A percentile compares a stretch with the other conserved stretches of the same genome.
These are phyloP conservation scores for Nomia melanderi DNA, from an alignment of 1,140 invertebrate genomes.

Conservation along the genomic window DNA sequence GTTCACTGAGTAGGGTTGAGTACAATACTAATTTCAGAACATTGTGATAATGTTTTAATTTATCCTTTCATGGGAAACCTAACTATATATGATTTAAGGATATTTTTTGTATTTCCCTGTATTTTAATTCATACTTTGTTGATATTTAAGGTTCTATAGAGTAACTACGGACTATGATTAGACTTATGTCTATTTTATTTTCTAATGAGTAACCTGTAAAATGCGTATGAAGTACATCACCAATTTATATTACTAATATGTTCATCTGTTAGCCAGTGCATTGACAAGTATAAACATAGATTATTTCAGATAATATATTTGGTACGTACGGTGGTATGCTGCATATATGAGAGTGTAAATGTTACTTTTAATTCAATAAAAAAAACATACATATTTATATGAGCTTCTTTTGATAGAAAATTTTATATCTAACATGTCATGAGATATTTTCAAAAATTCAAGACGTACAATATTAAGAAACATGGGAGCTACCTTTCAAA, in stretches of 20 bases:
- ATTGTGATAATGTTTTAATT: conserved; percentile 17
- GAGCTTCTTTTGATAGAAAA: conserved; percentile 45
- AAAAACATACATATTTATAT: conserved; percentile 52
- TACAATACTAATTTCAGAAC: not conserved
- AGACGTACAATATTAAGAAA: not conserved
- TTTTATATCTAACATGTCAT: conserved; percentile 29
- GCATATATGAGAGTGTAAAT: conserved; percentile 66
- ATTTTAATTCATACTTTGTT: conserved; percentile 39
- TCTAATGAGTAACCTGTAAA: conserved; percentile 33
- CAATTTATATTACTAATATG: conserved; percentile 33
- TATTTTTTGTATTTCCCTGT: conserved; percentile 18
- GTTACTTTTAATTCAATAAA: conserved; percentile 61
- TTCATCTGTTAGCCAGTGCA: conserved; percentile 17
- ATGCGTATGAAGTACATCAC: conserved; percentile 38
- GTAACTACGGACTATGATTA: conserved; percentile 7
- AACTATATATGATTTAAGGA: not conserved
- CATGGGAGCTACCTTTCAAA: conserved; percentile 9
- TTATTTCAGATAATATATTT: conserved; percentile 50
- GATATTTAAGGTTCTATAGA: conserved; percentile 32
- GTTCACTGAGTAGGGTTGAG: not conserved
- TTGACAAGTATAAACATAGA: conserved; percentile 44
- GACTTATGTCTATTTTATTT: conserved; percentile 20
- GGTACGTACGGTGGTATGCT: conserved; percentile 46
- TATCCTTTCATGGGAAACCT: not conserved
- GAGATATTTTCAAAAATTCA: conserved; percentile 2